Conservation (phyloP, 92 coral and sea anemone genomes). For the Virgularia gustaviana region DNA sequence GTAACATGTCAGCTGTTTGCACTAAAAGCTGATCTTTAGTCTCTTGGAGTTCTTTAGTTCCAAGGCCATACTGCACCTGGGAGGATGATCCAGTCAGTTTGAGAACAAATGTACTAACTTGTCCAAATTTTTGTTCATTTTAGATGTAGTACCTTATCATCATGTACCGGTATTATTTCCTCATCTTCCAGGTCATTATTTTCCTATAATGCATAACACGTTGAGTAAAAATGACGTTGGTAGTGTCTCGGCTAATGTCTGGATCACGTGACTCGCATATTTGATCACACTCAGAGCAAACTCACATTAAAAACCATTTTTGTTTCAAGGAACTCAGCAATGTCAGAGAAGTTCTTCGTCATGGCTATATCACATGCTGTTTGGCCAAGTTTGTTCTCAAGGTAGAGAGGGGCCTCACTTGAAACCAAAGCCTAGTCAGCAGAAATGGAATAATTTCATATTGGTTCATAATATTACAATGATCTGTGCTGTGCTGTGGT, state of each 20-base stretch:
- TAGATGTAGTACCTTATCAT: constrained; percentile 7
- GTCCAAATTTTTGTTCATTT: background rate
- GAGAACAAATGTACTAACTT: background rate
- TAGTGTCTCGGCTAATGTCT: background rate
- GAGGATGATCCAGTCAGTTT: background rate
- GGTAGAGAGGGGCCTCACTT: constrained; percentile 76
- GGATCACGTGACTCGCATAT: background rate
- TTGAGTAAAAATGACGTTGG: background rate
- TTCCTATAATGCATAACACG: background rate
- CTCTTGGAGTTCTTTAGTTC: constrained; percentile 93
- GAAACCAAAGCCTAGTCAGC: constrained; percentile 68
- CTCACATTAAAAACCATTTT: constrained; percentile 99
- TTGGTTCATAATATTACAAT: too few relatives aligned
- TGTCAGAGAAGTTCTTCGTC: constrained; percentile 65
- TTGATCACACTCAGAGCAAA: background rate
- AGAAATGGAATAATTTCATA: background rate
- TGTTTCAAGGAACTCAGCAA: constrained; percentile 91
- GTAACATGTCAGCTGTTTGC: constrained; percentile 93
- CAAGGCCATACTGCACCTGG: constrained; percentile 75
- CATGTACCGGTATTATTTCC: background rate
- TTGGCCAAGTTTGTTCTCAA: constrained; percentile 74
- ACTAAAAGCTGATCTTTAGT: constrained; percentile 89
- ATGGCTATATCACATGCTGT: constrained; percentile 99
- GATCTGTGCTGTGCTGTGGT: too few relatives aligned
- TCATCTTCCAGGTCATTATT: constrained; percentile 21